Conservation (phyloP, 2,888 invertebrate genomes). For the Epistrophe eligans region DNA sequence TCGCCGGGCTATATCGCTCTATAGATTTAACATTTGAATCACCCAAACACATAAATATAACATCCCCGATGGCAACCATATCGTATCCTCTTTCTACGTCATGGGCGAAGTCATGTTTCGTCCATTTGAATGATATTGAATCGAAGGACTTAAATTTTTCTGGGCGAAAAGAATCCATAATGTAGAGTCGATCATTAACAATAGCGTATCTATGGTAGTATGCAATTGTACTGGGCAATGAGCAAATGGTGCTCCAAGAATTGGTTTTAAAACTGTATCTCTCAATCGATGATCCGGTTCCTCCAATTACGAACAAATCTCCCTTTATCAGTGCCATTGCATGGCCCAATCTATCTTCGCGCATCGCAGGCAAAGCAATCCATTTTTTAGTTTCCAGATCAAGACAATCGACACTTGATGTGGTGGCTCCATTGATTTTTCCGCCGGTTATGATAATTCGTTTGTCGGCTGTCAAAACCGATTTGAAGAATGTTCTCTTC, state of each 20-base stretch:
- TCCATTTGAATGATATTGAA: background rate
- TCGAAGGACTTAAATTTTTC: background rate
- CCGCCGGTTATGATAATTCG: background rate
- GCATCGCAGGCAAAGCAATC: background rate
- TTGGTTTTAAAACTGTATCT: background rate
- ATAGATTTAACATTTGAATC: background rate
- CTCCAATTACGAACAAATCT: background rate
- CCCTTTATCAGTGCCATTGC: background rate
- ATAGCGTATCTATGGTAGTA: constrained; percentile 10
- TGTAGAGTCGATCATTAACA: background rate
- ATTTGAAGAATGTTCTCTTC: background rate
- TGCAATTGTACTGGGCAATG: background rate
- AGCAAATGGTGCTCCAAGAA: background rate
- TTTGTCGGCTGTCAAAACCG: background rate
- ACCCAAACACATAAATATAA: background rate
- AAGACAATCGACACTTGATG: background rate
- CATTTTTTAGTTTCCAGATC: background rate
- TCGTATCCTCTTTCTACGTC: background rate
- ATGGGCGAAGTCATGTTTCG: background rate
- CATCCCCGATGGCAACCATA: background rate
- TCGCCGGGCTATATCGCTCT: background rate
- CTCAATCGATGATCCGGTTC: background rate
- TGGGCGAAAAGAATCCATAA: background rate
- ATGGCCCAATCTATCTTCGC: background rate
- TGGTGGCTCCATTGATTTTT: background rate